phyloP scores from a whole-genome alignment of 2,113 vertebrate genomes.

The Melospiza georgiana region DNA sequence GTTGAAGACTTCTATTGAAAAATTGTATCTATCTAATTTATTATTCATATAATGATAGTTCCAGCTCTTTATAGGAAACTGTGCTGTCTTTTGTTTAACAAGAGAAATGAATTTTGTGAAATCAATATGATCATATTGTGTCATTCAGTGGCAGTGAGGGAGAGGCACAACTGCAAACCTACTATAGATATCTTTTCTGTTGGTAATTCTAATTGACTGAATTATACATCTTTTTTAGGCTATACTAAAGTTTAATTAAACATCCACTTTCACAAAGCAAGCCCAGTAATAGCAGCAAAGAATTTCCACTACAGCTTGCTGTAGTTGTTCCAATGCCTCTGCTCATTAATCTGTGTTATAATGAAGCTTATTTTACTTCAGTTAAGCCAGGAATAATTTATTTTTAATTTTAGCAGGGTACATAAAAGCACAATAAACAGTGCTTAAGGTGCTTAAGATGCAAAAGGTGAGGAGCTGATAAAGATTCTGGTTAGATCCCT shows the following conservation, averaged over 20 bases:
- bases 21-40: not conserved
- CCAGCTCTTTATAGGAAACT: not conserved
- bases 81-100: not conserved
- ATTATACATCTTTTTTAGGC: conserved; percentile 33
- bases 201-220: not conserved
- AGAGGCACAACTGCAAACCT: not conserved
- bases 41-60: not conserved
- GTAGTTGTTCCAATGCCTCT: not conserved
- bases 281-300: not conserved
- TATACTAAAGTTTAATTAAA: not conserved
- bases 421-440: not conserved
- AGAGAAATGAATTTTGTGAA: not conserved
- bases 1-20: not conserved
- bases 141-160: not conserved
- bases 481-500: not conserved
- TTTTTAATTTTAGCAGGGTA: not conserved
- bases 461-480: not conserved
- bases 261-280: not conserved
- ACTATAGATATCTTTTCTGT: not conserved
- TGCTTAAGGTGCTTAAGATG: not conserved
- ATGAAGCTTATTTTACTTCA: not conserved
- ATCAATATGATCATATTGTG: not conserved
- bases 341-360: not conserved
- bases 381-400: not conserved
- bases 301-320: not conserved